Evolutionary conservation across 2,888 invertebrate genomes (phyloP).

Genomic region (Ischnus inquisitorius): DNA sequence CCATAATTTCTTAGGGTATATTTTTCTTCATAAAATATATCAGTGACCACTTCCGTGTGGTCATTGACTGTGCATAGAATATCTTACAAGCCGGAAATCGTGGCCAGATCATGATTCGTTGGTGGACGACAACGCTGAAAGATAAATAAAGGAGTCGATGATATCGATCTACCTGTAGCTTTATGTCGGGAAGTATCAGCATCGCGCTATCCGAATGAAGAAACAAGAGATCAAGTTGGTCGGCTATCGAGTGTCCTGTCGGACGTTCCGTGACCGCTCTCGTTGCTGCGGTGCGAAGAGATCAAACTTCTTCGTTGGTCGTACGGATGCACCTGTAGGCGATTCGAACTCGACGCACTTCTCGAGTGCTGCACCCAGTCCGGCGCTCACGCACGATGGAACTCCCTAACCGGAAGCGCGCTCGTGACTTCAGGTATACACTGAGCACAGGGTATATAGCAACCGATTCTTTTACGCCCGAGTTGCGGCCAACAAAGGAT

Average conservation of each 20-base stretch:
- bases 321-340: conserved; percentile 46
- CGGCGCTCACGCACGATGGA: conserved; percentile 20
- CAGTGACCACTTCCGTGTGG: conserved; percentile 49
- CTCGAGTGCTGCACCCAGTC: conserved; percentile 31
- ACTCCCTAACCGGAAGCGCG: conserved; percentile 51
- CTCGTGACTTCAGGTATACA: conserved; percentile 40
- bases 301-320: conserved; percentile 43
- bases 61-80: conserved; percentile 6
- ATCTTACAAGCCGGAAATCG: conserved; percentile 19
- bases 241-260: conserved; percentile 28
- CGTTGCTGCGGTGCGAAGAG: conserved; percentile 15
- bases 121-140: neutral
- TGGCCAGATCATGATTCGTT: neutral
- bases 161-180: conserved; percentile 80
- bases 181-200: conserved; percentile 84
- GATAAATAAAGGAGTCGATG: neutral
- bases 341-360: conserved; percentile 31
- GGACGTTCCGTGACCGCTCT: conserved; percentile 31
- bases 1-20: neutral
- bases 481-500: conserved; percentile 50
- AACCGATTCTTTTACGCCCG: conserved; percentile 51
- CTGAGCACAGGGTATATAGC: conserved; percentile 3
- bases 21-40: neutral
- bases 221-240: conserved; percentile 24
- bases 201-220: conserved; percentile 71